Evolutionary conservation across 2,797 vertebrate genomes (phyloP), one percentile per base, ranked within the genome.

Genomic region (Delichon dasypus): DNA sequence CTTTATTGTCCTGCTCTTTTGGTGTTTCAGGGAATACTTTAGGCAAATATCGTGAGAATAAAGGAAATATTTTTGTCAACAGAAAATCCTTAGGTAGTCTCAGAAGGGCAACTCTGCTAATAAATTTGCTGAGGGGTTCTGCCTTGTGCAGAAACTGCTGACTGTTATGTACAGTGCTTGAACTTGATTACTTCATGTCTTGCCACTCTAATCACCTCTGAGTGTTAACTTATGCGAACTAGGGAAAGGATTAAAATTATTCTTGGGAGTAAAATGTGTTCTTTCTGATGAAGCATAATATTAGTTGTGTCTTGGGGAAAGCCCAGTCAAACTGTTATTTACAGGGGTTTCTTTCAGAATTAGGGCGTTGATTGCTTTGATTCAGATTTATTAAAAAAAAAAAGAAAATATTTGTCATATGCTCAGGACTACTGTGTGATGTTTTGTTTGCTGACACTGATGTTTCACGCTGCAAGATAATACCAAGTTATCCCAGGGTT

Each of bases 231-330:
- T 76, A 80, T 34, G 67, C 1, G 14, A 95, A 92, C 91, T 79
- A 84, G 85, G 83, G 87, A 79, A 29, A 89, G 73, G 86, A 96
- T 93, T 90, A 84, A 61, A 60, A 82, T 77, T 75, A 66, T 96
- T 90, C 48, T 96, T 85, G 55, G 86, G 50, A 95, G n/a, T 82
- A 67, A 94, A 97, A 89, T 89, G 30, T 76, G 86, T 92, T 96
- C 40, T 85, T 75, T 89, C 67, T 87, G 93, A 70, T 57, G 72
- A 96, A 96, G 82, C 74, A 70, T 60, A 86, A 94, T 96, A 94
- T 92, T 44, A 65, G 50, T 78, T 86, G 11, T 86, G 76, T 96
- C 47, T 86, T 29, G 64, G 57, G 75, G 80, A 87, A 91, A 42
- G 22, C 13, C 21, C 13, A 5, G 26, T 1, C 83, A 54, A 92